These are phyloP conservation scores for Cryptus armator DNA, from an alignment of 2,888 invertebrate species.

Conservation along the genomic window DNA sequence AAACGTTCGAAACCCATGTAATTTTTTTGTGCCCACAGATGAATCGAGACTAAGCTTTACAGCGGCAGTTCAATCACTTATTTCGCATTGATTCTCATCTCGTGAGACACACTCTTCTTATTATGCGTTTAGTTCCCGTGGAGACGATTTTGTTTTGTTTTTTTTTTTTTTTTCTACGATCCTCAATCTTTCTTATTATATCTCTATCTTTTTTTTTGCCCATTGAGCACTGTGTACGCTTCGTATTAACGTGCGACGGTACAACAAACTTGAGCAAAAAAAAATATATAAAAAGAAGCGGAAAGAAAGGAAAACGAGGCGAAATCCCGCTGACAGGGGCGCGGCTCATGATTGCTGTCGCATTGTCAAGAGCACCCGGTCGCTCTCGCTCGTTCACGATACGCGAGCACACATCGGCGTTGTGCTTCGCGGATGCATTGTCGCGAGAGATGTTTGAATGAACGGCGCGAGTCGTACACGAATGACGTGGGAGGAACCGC, in stretches of 20 bases:
- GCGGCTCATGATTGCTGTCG: constrained; percentile 84
- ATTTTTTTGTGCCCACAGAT: background rate
- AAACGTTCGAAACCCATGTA: no score
- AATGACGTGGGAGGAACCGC: constrained; percentile 79
- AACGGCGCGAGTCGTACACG: constrained; percentile 65
- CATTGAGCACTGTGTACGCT: constrained; percentile 53
- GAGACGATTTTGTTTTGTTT: constrained; percentile 38
- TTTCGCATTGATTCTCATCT: constrained; percentile 50
- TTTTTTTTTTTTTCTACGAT: constrained; percentile 7
- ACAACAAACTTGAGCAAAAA: constrained; percentile 44
- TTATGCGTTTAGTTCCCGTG: constrained; percentile 52
- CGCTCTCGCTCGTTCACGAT: constrained; percentile 72
- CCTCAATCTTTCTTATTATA: constrained; percentile 35
- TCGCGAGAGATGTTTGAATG: constrained; percentile 65
- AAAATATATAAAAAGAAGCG: constrained; percentile 65
- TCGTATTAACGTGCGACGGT: constrained; percentile 39
- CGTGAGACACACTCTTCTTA: constrained; percentile 58
- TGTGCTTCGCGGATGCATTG: constrained; percentile 63
- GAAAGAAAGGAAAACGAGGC: constrained; percentile 71
- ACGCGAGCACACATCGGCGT: constrained; percentile 26
- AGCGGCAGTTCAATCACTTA: constrained; percentile 42
- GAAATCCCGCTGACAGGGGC: constrained; percentile 83
- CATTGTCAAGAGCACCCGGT: constrained; percentile 80
- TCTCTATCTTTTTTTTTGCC: constrained; percentile 39
- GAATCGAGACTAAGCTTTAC: background rate